phyloP scores from a whole-genome alignment of 1,140 invertebrate species.

The Drosophila bocki region DNA sequence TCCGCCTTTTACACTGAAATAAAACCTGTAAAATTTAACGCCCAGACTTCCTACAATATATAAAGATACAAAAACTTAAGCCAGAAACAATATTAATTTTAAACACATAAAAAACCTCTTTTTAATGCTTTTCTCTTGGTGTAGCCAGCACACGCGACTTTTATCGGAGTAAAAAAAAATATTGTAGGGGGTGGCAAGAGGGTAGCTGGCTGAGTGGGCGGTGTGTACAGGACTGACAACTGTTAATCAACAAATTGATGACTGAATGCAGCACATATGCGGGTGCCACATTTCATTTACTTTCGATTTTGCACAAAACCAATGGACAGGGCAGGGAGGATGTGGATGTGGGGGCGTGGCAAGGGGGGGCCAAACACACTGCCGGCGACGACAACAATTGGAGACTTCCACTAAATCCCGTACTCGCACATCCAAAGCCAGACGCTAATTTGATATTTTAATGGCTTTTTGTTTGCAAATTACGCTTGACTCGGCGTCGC shows the following conservation, averaged over 20 bases:
- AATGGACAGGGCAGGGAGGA: constrained; percentile 2
- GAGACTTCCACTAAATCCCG: constrained; percentile 70
- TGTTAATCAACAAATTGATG: constrained; percentile 56
- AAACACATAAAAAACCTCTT: not conserved
- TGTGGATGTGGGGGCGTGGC: not conserved
- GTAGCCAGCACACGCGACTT: constrained; percentile 25
- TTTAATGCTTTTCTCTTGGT: not conserved
- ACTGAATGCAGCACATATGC: constrained; percentile 56
- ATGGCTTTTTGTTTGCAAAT: constrained; percentile 81
- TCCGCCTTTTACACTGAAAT: too few species aligned
- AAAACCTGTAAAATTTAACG: not conserved
- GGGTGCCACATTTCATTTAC: constrained; percentile 59
- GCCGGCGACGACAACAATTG: constrained; percentile 47
- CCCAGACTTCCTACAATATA: not conserved
- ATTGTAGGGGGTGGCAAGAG: not conserved
- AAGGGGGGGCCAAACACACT: not conserved
- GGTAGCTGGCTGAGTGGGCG: not conserved
- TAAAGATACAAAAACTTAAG: not conserved
- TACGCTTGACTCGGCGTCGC: constrained; percentile 52
- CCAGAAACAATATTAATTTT: not conserved
- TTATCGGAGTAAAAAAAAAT: constrained; percentile 14
- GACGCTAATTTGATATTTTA: constrained; percentile 83
- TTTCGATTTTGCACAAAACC: constrained; percentile 63
- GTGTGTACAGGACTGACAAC: constrained; percentile 16
- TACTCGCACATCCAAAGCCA: constrained; percentile 54